Evolutionary conservation across 1,140 invertebrate genomes (phyloP).

Genomic region (Subanguina moxae): DNA sequence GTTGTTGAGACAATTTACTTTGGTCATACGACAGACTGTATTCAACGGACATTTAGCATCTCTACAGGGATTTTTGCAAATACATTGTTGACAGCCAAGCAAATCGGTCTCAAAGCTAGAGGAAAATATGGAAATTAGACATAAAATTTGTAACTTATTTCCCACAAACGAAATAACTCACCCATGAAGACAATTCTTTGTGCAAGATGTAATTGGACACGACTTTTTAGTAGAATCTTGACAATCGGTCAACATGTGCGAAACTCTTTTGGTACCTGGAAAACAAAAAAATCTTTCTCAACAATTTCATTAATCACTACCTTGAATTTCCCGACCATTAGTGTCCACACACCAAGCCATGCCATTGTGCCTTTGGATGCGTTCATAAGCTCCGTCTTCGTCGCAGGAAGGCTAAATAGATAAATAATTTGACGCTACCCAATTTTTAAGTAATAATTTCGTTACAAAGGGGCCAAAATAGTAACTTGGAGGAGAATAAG

Average conservation of each 20-base stretch:
- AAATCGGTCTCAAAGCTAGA: slow-evolving; percentile 17
- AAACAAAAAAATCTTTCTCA: background rate
- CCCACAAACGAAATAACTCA: slow-evolving; percentile 2
- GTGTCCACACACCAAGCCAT: slow-evolving; percentile 47
- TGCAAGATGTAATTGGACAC: slow-evolving; percentile 39
- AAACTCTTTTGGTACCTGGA: slow-evolving; percentile 7
- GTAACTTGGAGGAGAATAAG: too few relatives aligned
- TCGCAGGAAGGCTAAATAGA: slow-evolving; percentile 33
- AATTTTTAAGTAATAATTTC: too few relatives aligned
- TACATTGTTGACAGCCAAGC: slow-evolving; percentile 38
- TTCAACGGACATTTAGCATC: slow-evolving; percentile 32
- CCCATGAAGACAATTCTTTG: slow-evolving; percentile 32
- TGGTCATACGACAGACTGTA: slow-evolving; percentile 34
- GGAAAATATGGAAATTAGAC: background rate
- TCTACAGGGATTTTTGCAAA: slow-evolving; percentile 38
- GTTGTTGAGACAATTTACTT: slow-evolving; percentile 29
- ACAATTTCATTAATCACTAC: slow-evolving; percentile 10
- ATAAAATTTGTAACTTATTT: background rate
- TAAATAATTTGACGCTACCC: too few relatives aligned
- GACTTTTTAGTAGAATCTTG: slow-evolving; percentile 32
- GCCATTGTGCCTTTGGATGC: slow-evolving; percentile 38
- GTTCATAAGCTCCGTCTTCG: slow-evolving; percentile 26
- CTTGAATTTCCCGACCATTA: slow-evolving; percentile 37
- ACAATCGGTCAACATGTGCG: background rate
- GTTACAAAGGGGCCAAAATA: too few relatives aligned